These are phyloP conservation scores for Microctenopoma steveboyesi DNA, from an alignment of 2,797 vertebrate species.

Conservation along the genomic window DNA sequence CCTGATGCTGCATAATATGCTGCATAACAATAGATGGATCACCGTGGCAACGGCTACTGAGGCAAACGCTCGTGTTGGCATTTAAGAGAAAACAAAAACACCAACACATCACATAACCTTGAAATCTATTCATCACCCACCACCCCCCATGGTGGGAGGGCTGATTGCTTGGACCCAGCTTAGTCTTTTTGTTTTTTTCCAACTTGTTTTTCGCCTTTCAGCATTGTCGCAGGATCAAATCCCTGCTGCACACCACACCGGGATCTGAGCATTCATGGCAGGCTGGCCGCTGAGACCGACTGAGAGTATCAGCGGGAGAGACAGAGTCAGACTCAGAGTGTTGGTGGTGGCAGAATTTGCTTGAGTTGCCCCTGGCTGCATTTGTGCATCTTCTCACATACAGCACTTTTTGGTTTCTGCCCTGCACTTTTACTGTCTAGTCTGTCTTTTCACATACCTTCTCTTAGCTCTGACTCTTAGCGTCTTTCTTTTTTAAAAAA, in stretches of 20 bases:
- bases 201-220: constrained; percentile 38
- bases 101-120: constrained; percentile 1
- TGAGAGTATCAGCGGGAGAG: constrained; percentile 25
- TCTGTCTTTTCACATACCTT: not conserved
- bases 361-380: not conserved
- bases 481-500: not conserved
- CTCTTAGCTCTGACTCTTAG: not conserved
- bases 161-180: constrained; percentile 23
- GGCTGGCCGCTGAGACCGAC: constrained; percentile 26
- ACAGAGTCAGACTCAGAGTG: not conserved
- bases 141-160: constrained; percentile 1
- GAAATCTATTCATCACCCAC: constrained; percentile 27
- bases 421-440: not conserved
- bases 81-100: constrained; percentile 13
- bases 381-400: not conserved
- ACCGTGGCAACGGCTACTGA: constrained; percentile 50
- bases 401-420: not conserved
- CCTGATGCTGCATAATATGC: constrained; percentile 15
- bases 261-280: constrained; percentile 24
- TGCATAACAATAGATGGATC: constrained; percentile 42
- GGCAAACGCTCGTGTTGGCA: constrained; percentile 9
- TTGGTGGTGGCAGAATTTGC: not conserved
- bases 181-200: not conserved
- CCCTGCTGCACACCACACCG: constrained; percentile 1
- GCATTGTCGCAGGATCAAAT: constrained; percentile 10